Evolutionary conservation across 1,140 invertebrate genomes (phyloP).

Genomic region (Spodoptera frugiperda): DNA sequence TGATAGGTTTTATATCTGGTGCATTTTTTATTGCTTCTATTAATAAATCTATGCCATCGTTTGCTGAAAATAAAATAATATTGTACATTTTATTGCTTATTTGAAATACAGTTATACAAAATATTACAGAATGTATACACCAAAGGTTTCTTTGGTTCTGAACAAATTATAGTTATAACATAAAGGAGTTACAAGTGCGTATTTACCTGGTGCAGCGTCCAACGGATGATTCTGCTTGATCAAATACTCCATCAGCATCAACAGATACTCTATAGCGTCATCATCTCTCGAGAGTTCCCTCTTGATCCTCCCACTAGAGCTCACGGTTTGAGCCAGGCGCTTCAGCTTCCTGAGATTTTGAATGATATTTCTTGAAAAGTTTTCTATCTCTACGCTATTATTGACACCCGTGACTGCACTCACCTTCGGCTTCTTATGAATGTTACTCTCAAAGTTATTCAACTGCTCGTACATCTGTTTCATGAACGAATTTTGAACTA

Average conservation of each 20-base stretch:
- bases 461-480: conserved; percentile 68
- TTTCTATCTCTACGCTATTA: conserved; percentile 56
- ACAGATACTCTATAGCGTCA: conserved; percentile 70
- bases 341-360: conserved; percentile 70
- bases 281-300: conserved; percentile 61
- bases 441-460: conserved; percentile 56
- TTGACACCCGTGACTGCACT: conserved; percentile 51
- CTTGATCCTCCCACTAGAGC: conserved; percentile 56
- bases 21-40: conserved; percentile 77
- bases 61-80: conserved; percentile 65
- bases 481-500: conserved; percentile 72
- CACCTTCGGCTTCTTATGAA: conserved; percentile 48
- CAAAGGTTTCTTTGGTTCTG: too few species aligned
- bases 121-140: too few species aligned
- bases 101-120: too few species aligned
- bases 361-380: conserved; percentile 68
- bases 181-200: too few species aligned
- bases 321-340: conserved; percentile 60
- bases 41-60: conserved; percentile 76
- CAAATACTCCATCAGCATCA: conserved; percentile 77
- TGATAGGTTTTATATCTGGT: conserved; percentile 72
- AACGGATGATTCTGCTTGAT: conserved; percentile 66
- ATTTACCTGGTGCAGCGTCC: conserved; percentile 62
- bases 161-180: too few species aligned
- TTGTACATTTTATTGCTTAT: background rate